Conservation (phyloP, 1,140 invertebrate species). For the Cyclina sinensis region DNA sequence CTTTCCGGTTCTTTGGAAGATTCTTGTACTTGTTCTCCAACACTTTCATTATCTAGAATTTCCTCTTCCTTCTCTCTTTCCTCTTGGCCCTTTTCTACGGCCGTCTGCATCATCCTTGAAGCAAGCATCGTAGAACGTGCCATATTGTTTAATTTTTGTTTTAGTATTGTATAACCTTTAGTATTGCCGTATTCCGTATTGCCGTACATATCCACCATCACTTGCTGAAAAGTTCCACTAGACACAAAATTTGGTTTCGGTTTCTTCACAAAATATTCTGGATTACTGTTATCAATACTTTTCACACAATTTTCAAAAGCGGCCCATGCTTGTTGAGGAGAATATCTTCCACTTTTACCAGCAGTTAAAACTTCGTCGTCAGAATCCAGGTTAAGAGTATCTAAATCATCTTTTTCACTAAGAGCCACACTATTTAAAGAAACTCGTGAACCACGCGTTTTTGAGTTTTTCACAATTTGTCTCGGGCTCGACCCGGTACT, state of each 20-base stretch:
- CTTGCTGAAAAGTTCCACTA: conserved; percentile 74
- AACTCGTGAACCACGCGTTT: conserved; percentile 11
- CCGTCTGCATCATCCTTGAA: conserved; percentile 53
- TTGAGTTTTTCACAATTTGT: not conserved
- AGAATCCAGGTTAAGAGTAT: conserved; percentile 39
- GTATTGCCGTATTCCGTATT: conserved; percentile 72
- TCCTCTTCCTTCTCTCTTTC: conserved; percentile 37
- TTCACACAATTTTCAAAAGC: conserved; percentile 73
- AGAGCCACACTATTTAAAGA: conserved; percentile 19
- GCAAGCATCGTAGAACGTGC: conserved; percentile 62
- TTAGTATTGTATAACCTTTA: conserved; percentile 39
- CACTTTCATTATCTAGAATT: not conserved
- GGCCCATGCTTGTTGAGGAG: conserved; percentile 66
- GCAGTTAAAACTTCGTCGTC: conserved; percentile 35
- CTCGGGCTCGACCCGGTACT: not conserved
- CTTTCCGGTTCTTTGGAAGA: not conserved
- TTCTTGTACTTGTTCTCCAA: not conserved
- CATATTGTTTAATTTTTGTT: conserved; percentile 64
- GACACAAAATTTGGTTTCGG: conserved; percentile 70
- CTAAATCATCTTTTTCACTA: conserved; percentile 56
- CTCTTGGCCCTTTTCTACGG: conserved; percentile 26
- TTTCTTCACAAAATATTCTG: conserved; percentile 57
- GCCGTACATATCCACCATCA: conserved; percentile 76
- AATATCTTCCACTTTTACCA: not conserved
- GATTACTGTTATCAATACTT: conserved; percentile 66